A percentile compares a stretch with the other conserved stretches of the same genome.
phyloP scores from a whole-genome alignment of 2,888 invertebrate genomes.

The Plagodis dolabraria region DNA sequence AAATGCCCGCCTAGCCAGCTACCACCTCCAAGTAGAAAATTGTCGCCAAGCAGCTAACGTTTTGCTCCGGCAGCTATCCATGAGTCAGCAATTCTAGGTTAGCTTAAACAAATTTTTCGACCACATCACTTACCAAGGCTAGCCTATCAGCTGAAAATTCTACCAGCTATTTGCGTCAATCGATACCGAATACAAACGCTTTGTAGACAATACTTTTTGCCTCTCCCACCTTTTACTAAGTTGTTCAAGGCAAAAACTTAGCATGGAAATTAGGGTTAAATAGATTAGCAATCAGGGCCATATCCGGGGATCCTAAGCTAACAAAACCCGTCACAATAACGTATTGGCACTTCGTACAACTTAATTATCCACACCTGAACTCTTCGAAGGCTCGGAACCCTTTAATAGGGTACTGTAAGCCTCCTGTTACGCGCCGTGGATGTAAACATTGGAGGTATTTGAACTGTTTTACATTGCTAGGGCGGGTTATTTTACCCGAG shows the following conservation, averaged over 20 bases:
- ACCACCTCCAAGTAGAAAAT: no score
- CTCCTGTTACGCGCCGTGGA: neutral
- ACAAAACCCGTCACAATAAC: conserved; percentile 31
- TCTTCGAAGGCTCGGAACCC: conserved; percentile 10
- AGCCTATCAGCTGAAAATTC: no score
- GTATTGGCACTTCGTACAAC: conserved; percentile 33
- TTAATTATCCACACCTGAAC: conserved; percentile 35
- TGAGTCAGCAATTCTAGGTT: no score
- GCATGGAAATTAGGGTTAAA: conserved; percentile 36
- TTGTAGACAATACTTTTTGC: neutral
- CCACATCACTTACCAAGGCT: no score
- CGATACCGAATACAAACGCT: no score
- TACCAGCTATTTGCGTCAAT: no score
- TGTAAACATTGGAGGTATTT: conserved; percentile 9
- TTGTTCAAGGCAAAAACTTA: conserved; percentile 9
- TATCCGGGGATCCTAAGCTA: conserved; percentile 35
- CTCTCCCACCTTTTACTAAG: conserved; percentile 8
- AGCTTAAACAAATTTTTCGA: no score
- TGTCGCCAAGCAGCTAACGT: no score
- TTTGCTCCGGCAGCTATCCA: no score
- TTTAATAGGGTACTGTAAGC: conserved; percentile 11
- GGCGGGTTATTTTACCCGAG: no score
- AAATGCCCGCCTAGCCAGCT: no score
- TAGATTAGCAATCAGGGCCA: conserved; percentile 39
- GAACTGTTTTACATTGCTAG: conserved; percentile 6